Evolutionary conservation across 2,888 invertebrate genomes (phyloP).

Genomic region (Cynaeus angustus): DNA sequence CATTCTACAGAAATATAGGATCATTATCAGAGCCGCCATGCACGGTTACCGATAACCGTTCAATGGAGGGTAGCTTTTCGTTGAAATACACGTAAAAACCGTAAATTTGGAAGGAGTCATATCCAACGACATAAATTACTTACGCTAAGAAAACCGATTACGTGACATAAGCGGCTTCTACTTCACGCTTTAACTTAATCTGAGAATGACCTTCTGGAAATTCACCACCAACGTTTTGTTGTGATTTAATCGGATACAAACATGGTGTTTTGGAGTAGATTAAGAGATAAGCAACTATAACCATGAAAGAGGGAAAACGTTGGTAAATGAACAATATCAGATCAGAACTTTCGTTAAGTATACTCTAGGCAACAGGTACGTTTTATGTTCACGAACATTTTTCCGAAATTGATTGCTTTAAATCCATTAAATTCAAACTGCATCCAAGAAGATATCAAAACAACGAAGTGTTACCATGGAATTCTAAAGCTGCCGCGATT

Average conservation of each 20-base stretch:
- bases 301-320: slow-evolving; percentile 2
- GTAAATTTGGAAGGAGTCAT: slow-evolving; percentile 22
- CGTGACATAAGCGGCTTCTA: slow-evolving; percentile 34
- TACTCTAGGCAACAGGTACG: neutral
- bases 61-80: slow-evolving; percentile 22
- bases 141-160: slow-evolving; percentile 36
- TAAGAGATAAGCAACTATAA: slow-evolving; percentile 2
- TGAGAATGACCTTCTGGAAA: slow-evolving; percentile 17
- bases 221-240: slow-evolving; percentile 30
- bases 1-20: slow-evolving; percentile 34
- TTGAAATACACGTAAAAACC: slow-evolving; percentile 25
- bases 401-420: too few relatives aligned
- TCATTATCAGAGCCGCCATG: slow-evolving; percentile 33
- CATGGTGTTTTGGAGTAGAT: neutral
- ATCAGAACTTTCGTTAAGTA: slow-evolving; percentile 2
- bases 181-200: slow-evolving; percentile 28
- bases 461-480: too few relatives aligned
- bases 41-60: slow-evolving; percentile 27
- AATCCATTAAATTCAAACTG: too few relatives aligned
- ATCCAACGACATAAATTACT: slow-evolving; percentile 17
- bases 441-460: too few relatives aligned
- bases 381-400: neutral
- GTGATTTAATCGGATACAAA: slow-evolving; percentile 24
- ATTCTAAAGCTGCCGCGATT: too few relatives aligned
- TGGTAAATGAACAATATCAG: slow-evolving; percentile 9